Conservation (phyloP, 2,888 invertebrate genomes). For the Dolomedes plantarius region DNA sequence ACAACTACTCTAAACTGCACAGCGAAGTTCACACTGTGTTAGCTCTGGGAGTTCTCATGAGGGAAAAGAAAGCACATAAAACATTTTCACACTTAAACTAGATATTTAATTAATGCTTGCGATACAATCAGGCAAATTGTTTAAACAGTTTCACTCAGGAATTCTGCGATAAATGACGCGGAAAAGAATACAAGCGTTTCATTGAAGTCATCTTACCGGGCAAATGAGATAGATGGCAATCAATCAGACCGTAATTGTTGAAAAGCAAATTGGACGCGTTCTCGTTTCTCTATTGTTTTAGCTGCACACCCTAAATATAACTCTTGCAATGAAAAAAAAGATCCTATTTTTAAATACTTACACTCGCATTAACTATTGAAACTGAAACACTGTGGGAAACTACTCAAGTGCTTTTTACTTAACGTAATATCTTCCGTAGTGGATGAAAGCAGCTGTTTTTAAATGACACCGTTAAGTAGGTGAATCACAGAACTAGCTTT, state of each 20-base stretch:
- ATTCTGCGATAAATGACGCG: not conserved
- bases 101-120: not conserved
- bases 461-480: too few relatives aligned
- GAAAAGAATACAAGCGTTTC: not conserved
- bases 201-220: not conserved
- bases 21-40: too few relatives aligned
- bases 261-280: conserved; percentile 48
- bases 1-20: too few relatives aligned
- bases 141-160: not conserved
- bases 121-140: not conserved
- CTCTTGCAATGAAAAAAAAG: not conserved
- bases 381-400: not conserved
- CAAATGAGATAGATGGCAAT: conserved; percentile 52
- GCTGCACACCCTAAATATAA: conserved; percentile 12
- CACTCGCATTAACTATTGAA: not conserved
- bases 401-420: not conserved
- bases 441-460: too few relatives aligned
- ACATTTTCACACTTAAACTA: too few relatives aligned
- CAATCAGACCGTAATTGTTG: conserved; percentile 58
- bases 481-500: too few relatives aligned
- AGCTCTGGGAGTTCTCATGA: too few relatives aligned
- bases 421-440: too few relatives aligned
- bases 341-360: conserved; percentile 8
- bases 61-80: too few relatives aligned
- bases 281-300: conserved; percentile 51